These are phyloP conservation scores for Pomacea canaliculata DNA, from an alignment of 2,888 invertebrate genomes.

Conservation along the genomic window DNA sequence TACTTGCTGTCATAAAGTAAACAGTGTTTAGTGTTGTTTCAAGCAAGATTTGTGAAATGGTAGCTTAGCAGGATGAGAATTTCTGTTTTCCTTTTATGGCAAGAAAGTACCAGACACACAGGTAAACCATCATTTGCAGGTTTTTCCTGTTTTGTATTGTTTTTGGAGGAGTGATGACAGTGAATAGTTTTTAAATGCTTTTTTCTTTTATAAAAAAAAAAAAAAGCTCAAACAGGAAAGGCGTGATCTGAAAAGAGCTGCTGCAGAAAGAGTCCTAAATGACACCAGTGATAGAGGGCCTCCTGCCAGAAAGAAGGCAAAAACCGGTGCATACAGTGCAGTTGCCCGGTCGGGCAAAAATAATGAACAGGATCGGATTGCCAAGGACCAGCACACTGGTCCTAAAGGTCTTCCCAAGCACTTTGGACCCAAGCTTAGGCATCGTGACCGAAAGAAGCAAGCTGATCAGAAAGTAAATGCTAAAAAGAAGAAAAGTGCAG, in stretches of 20 bases:
- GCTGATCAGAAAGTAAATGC: slow-evolving; percentile 1
- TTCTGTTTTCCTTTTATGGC: no score
- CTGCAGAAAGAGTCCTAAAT: background rate
- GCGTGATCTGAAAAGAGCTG: background rate
- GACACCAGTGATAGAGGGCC: background rate
- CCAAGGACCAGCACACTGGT: slow-evolving; percentile 29
- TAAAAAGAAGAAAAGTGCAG: slow-evolving; percentile 2
- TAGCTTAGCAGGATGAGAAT: no score
- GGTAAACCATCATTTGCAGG: no score
- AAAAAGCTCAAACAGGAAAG: background rate
- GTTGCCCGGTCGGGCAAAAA: background rate
- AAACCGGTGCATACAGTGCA: slow-evolving; percentile 15
- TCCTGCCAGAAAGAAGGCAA: slow-evolving; percentile 2
- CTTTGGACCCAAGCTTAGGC: slow-evolving; percentile 64
- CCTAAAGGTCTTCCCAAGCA: slow-evolving; percentile 60
- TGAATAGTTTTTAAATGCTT: no score
- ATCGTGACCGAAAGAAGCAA: slow-evolving; percentile 46
- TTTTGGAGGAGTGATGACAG: no score
- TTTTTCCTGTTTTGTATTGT: no score
- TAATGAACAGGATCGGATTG: slow-evolving; percentile 33
- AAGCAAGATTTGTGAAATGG: no score
- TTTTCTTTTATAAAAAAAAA: no score
- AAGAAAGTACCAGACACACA: no score
- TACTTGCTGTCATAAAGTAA: no score
- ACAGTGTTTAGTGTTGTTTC: no score